Evolutionary conservation across 2,113 vertebrate genomes (phyloP), one percentile per base, ranked within the genome.

Genomic region (Clarias batrachus): DNA sequence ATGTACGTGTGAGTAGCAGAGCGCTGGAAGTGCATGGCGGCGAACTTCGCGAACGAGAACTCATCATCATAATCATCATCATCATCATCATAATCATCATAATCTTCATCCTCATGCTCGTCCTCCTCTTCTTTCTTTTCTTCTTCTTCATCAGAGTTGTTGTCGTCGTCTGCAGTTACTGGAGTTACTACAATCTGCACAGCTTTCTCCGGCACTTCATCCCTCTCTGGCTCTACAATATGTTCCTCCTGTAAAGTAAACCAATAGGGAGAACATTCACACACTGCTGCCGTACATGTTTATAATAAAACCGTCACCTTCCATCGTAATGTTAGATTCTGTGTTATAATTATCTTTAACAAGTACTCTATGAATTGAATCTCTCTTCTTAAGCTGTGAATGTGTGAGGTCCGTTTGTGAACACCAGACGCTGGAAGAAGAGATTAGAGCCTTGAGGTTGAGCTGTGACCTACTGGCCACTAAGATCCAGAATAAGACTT

Each of bases 31-130:
- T 97, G 93, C 65, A 92, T 93, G 17, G 90, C 92, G 76, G 96
- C 95, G 87, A 98, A 99, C 76, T 94, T 97, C 66, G 94, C 90
- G 86, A 99, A 99, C 13, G 97, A 96, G 83, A 96, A 96, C 48
- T 96, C 91, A 0, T 93, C 86, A 0, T 52, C 91, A 59, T 94
- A 90, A 27, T 82, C 88, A 0, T 95, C 88, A 0, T 92, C 66
- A 0, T 87, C 77, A 52, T 92, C 81, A 0, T 86, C 83, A 2
- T 95, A 93, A 2, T 96, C 89, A 0, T 52, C 91, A 57, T 94
- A 90, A 27, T 82, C 88, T 0, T 92, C 81, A 0, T 86, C 83
- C 0, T 95, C 81, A 0, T 86, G 82, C 0, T 95, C 87, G 19
- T 97, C 95, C 0, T 96, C 91, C 60, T 96, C 92, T 0, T 94